Conservation (phyloP, 2,888 invertebrate species). For the Conomelus anceps region DNA sequence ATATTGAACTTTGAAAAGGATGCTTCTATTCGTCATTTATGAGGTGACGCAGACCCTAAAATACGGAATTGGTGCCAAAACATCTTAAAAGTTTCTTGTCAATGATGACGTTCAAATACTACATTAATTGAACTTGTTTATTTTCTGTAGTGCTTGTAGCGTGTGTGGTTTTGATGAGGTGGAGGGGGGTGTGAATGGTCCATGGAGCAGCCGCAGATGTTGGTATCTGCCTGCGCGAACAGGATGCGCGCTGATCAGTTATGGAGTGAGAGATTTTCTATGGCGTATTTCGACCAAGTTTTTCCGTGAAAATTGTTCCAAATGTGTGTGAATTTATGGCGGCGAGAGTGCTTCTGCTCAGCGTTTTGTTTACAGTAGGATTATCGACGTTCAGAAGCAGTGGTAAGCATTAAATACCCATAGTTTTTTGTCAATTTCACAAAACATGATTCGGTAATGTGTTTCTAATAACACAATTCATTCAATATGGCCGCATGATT, state of each 20-base stretch:
- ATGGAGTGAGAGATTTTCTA: constrained; percentile 34
- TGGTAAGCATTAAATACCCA: constrained; percentile 6
- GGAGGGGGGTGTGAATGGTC: constrained; percentile 16
- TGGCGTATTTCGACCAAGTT: constrained; percentile 38
- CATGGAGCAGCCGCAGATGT: constrained; percentile 24
- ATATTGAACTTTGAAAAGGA: not conserved
- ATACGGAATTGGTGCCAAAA: not conserved
- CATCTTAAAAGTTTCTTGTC: constrained; percentile 9
- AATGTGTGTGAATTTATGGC: constrained; percentile 72
- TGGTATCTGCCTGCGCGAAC: constrained; percentile 36
- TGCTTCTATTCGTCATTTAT: not conserved
- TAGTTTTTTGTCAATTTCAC: constrained; percentile 5
- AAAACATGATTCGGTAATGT: constrained; percentile 25
- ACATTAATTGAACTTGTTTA: not conserved
- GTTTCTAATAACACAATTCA: constrained; percentile 22
- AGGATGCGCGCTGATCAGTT: constrained; percentile 36
- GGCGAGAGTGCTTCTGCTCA: constrained; percentile 67
- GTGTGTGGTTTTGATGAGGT: not conserved
- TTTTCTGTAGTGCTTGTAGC: not conserved
- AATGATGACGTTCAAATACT: not conserved
- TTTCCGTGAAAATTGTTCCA: constrained; percentile 46
- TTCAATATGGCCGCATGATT: constrained; percentile 27
- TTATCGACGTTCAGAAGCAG: constrained; percentile 35
- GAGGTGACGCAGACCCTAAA: not conserved
- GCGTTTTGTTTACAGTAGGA: constrained; percentile 54